These are phyloP conservation scores for Gymnoscopelus microlampas DNA, from an alignment of 2,797 vertebrate genomes.

Conservation along the genomic window DNA sequence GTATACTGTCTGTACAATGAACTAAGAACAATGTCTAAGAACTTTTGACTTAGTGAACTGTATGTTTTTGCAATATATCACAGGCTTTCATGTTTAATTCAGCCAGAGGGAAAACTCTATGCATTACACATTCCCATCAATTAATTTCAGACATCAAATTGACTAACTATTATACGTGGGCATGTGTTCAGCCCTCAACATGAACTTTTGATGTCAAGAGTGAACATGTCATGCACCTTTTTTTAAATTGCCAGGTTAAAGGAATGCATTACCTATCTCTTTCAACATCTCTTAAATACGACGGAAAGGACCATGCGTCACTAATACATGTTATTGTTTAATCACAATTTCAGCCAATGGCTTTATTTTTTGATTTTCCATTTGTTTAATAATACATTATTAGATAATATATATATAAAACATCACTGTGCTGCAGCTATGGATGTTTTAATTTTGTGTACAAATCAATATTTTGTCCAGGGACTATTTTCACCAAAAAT, in stretches of 20 bases:
- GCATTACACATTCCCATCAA: no score
- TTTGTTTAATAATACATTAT: no score
- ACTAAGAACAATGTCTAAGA: no score
- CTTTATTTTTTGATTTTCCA: not conserved
- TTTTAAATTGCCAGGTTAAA: slow-evolving; percentile 9
- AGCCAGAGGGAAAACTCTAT: not conserved
- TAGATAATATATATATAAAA: no score
- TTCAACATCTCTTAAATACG: slow-evolving; percentile 10
- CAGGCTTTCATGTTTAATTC: not conserved
- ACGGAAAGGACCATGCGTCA: no score
- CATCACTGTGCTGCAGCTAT: no score
- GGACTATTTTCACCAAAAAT: no score
- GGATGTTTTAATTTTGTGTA: no score
- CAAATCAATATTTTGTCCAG: no score
- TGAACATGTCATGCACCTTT: slow-evolving; percentile 24
- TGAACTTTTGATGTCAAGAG: slow-evolving; percentile 34
- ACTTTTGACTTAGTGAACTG: not conserved
- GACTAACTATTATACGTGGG: not conserved
- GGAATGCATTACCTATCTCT: slow-evolving; percentile 23
- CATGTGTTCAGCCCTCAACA: slow-evolving; percentile 10
- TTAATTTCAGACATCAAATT: not conserved
- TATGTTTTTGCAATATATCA: not conserved
- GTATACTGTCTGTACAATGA: not conserved
- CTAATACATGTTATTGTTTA: not conserved
- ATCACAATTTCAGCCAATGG: not conserved